phyloP scores from a whole-genome alignment of 2,888 invertebrate species.

The Neoitamus cyanurus region DNA sequence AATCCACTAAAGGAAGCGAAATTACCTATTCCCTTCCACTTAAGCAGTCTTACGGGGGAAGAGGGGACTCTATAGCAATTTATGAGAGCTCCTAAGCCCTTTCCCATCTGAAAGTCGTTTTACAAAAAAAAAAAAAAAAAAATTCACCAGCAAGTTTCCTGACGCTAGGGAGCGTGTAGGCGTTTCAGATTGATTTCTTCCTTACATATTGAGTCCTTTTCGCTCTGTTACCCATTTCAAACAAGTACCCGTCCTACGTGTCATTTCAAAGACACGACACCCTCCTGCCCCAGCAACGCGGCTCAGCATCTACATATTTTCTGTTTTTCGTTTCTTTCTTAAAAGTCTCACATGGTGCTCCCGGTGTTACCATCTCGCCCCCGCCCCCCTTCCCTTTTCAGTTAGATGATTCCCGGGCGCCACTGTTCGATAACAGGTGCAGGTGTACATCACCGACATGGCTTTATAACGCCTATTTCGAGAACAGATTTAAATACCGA shows the following conservation, averaged over 20 bases:
- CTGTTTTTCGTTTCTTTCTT: background rate
- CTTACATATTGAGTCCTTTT: slow-evolving; percentile 10
- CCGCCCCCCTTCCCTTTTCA: background rate
- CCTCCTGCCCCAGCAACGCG: background rate
- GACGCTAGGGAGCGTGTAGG: background rate
- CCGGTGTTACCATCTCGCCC: background rate
- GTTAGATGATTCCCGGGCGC: background rate
- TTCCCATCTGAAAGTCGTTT: background rate
- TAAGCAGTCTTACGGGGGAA: background rate
- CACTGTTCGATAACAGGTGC: slow-evolving; percentile 1
- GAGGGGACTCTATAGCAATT: background rate
- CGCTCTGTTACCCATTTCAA: slow-evolving; percentile 12
- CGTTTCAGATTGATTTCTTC: slow-evolving; percentile 9
- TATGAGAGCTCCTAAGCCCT: background rate
- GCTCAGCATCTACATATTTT: background rate
- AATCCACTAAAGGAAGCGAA: background rate
- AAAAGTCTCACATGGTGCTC: background rate
- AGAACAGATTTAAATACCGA: slow-evolving; percentile 32
- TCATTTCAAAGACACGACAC: slow-evolving; percentile 14
- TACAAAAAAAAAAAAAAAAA: background rate
- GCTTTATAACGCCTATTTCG: slow-evolving; percentile 15
- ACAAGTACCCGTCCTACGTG: slow-evolving; percentile 12
- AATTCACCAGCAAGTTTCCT: background rate
- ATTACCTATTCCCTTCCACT: background rate
- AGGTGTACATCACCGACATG: slow-evolving; percentile 4